Base-by-base conservation (phyloP, 37 sponge, comb jelly and placozoan species). In the Theonella swinhoei region DNA sequence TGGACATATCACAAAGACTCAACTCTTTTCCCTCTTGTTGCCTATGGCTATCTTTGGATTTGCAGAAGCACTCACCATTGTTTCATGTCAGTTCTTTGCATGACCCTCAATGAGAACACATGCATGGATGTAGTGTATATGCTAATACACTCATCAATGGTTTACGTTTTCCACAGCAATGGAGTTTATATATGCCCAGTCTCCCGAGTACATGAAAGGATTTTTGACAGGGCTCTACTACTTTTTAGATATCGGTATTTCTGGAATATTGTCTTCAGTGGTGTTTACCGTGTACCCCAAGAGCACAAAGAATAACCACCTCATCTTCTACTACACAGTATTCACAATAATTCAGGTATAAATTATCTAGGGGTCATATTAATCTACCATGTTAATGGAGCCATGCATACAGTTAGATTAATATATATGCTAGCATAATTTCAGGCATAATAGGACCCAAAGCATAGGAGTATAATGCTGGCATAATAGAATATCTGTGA, bases 171-270 rank as follows among this genome's bases (percentile, higher is more conserved):
- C 54, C 37, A 22, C 39, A 80, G 81, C 64, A 19, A 39, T 80
- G 32, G 81, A 80, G 70, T 80, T 80, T 30, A 68, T 80, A 23
- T 80, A 41, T 80, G 81, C 81, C 17, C 81, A 80, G 37, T 39
- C 68, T 11, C 81, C 81, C 0, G 60, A 80, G 19, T 68, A 68
- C 32, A 80, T 68, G 70, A 80, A 80, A 80, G 81, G 81, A 38
- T 70, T 80, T 39, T 32, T 80, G n/a, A 80, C 39, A 68, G 81
- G 81, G 24, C 72, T 71, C n/a, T 71, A 36, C 72, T 71, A 25
- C 38, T 80, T 80, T 29, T 7, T 80, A n/a, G n/a, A n/a, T 30
- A 39, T 68, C 29, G 72, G 72, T 14, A 22, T 71, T 36, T 36
- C 34, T 36, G 33, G 35, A 74, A 72, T 70, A 28, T 19, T 64